phyloP scores from a whole-genome alignment of 1,140 invertebrate genomes.

The Brachionus manjavacas region DNA sequence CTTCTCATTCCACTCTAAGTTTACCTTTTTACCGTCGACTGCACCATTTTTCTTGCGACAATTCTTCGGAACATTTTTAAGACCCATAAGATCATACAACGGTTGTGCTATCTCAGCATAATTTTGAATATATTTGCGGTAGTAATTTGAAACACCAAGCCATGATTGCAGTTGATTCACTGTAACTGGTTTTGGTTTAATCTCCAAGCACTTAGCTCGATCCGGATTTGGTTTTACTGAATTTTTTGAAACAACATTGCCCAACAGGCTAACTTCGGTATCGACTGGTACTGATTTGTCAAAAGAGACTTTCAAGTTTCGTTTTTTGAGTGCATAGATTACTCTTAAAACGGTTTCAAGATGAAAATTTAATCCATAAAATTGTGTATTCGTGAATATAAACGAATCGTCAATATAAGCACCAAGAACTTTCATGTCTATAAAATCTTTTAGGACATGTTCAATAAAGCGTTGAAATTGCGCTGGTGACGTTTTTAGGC shows the following conservation, averaged over 20 bases:
- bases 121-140: constrained; percentile 46
- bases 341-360: no score
- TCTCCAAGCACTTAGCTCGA: not conserved
- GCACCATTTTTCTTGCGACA: not conserved
- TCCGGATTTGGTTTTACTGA: not conserved
- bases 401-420: no score
- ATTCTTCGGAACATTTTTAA: not conserved
- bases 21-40: not conserved
- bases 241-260: not conserved
- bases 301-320: not conserved
- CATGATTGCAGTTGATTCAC: constrained; percentile 45
- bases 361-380: no score
- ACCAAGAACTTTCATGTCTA: no score
- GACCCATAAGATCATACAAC: not conserved
- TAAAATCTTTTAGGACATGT: no score
- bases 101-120: constrained; percentile 46
- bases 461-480: no score
- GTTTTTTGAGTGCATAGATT: no score
- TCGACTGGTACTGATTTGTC: not conserved
- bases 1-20: not conserved
- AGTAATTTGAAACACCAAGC: constrained; percentile 48
- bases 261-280: not conserved
- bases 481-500: not conserved
- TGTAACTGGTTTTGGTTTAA: constrained; percentile 1
- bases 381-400: no score